Conservation (phyloP, 2,113 vertebrate genomes). For the Albula goreensis region DNA sequence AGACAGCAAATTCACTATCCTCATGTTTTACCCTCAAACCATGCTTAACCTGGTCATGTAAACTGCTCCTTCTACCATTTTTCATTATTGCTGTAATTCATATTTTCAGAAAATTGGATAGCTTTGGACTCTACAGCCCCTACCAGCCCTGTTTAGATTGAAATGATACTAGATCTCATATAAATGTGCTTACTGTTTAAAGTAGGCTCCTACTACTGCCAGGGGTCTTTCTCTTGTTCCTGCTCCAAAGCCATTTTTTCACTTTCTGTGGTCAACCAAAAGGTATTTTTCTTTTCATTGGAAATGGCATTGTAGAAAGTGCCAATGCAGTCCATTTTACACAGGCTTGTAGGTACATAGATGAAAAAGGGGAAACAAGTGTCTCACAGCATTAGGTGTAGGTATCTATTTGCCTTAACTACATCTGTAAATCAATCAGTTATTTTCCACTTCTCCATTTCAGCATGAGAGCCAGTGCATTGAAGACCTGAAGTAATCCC, state of each 20-base stretch:
- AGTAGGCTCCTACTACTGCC: not conserved
- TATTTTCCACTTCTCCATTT: not conserved
- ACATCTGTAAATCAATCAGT: not conserved
- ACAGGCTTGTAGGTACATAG: not conserved
- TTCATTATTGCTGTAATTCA: not conserved
- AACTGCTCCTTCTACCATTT: not conserved
- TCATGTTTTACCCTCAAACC: not conserved
- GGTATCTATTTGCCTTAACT: not conserved
- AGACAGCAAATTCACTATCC: not conserved
- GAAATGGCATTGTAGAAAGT: not conserved
- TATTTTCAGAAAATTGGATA: not conserved
- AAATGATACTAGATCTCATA: not conserved
- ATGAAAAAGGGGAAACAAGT: not conserved
- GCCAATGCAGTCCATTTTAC: not conserved
- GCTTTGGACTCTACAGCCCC: not conserved
- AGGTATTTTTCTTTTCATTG: not conserved
- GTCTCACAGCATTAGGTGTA: not conserved
- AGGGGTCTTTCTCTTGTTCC: not conserved
- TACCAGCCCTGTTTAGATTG: not conserved
- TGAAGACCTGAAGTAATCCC: no score
- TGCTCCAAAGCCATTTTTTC: not conserved
- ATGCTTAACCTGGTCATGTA: not conserved
- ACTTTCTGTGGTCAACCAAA: not conserved
- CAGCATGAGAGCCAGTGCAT: not conserved
- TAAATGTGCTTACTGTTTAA: conserved; percentile 1